Percentiles rank a stretch among this genome's conserved stretches.
Evolutionary conservation across 2,888 invertebrate genomes (phyloP).

Genomic region (Drosophila acutilabella): DNA sequence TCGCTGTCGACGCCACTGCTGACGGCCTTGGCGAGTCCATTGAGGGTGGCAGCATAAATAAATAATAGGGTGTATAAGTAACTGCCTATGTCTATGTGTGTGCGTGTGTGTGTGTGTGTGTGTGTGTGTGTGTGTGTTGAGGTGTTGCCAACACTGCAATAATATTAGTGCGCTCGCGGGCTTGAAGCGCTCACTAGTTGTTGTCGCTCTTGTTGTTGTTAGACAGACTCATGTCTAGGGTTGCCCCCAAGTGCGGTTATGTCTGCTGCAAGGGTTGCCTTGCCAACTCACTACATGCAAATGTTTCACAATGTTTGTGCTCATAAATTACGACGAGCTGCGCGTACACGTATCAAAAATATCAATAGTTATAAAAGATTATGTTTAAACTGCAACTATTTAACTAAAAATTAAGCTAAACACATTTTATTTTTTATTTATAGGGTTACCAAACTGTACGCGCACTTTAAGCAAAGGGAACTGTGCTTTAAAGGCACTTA

Average conservation of each 20-base stretch:
- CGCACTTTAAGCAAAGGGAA: too few relatives aligned
- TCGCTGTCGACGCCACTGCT: constrained; percentile 7
- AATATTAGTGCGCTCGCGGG: constrained; percentile 58
- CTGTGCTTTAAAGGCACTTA: too few relatives aligned
- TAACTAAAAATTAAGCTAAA: too few relatives aligned
- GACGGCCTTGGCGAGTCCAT: constrained; percentile 56
- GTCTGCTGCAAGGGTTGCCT: constrained; percentile 27
- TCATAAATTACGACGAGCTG: constrained; percentile 58
- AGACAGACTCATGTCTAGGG: constrained; percentile 17
- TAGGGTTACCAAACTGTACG: too few relatives aligned
- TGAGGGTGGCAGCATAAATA: constrained; percentile 68
- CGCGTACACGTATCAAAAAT: background rate
- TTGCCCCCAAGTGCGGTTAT: constrained; percentile 18
- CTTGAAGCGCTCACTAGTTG: constrained; percentile 25
- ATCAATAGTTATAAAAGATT: background rate
- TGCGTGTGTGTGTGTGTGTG: constrained; percentile 9
- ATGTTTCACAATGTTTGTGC: constrained; percentile 61
- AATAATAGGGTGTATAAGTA: constrained; percentile 59
- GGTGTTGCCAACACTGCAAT: constrained; percentile 61
- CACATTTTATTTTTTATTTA: too few relatives aligned
- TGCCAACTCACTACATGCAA: constrained; percentile 67
- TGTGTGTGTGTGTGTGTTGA: constrained; percentile 22
- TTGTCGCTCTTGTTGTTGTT: constrained; percentile 20
- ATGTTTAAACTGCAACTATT: too few relatives aligned
- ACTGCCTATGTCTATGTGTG: constrained; percentile 17